Evolutionary conservation across 2,113 vertebrate genomes (phyloP).

Genomic region (Aepyceros melampus): DNA sequence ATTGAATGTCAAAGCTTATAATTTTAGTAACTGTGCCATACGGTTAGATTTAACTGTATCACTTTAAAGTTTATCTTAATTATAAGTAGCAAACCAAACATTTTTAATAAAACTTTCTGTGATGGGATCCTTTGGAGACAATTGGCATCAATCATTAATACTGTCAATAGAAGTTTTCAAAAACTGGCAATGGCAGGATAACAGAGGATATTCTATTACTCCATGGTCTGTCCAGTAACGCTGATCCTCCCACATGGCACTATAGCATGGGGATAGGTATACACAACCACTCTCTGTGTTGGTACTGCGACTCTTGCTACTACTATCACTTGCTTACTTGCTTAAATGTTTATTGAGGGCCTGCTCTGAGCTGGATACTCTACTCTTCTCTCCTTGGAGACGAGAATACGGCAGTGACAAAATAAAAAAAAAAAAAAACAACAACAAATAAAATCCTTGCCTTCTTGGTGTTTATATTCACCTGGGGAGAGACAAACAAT

Average conservation of each 20-base stretch:
- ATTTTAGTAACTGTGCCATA: background rate
- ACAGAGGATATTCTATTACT: background rate
- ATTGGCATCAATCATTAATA: background rate
- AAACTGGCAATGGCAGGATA: background rate
- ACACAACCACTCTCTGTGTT: fast-evolving
- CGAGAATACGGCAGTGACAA: background rate
- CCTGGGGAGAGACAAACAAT: background rate
- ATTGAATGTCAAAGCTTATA: background rate
- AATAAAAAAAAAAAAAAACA: too few relatives aligned
- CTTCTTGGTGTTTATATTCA: background rate
- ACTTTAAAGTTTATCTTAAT: background rate
- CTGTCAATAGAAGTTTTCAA: background rate
- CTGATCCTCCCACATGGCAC: fast-evolving
- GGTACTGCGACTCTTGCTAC: background rate
- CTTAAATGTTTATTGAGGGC: background rate
- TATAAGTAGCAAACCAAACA: background rate
- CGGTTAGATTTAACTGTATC: background rate
- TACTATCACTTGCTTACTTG: background rate
- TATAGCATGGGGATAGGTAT: fast-evolving
- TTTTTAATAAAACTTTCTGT: background rate
- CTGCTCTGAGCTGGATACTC: background rate
- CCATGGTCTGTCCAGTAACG: fast-evolving
- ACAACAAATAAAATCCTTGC: background rate
- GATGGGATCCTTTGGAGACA: background rate
- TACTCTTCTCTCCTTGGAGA: background rate